phyloP scores from a whole-genome alignment of 2,888 invertebrate genomes.

The Hirtodrosophila trivittata region DNA sequence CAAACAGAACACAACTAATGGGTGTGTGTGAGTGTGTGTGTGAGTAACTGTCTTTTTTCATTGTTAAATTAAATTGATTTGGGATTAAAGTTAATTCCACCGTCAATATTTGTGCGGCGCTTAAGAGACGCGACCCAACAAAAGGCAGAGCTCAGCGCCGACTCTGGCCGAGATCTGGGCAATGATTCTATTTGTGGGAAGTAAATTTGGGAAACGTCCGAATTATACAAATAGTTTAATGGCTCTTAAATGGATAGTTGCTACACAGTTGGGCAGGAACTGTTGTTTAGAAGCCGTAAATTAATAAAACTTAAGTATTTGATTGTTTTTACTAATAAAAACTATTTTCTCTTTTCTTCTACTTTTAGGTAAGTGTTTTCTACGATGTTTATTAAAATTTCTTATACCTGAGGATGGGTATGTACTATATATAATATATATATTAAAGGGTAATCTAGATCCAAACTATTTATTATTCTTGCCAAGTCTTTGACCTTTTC shows the following conservation, averaged over 20 bases:
- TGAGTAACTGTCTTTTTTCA: constrained; percentile 15
- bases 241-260: constrained; percentile 33
- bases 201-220: no score
- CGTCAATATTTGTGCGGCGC: constrained; percentile 50
- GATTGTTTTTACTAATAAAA: constrained; percentile 33
- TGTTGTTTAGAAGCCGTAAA: constrained; percentile 24
- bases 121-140: background rate
- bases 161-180: constrained; percentile 4
- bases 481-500: no score
- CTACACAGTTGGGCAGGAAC: constrained; percentile 6
- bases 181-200: constrained; percentile 1
- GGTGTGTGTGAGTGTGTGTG: background rate
- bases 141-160: background rate
- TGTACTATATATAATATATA: constrained; percentile 15
- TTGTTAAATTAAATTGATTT: constrained; percentile 49
- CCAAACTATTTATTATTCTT: no score
- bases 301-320: constrained; percentile 10
- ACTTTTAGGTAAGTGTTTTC: constrained; percentile 59
- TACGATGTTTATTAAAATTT: background rate
- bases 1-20: constrained; percentile 2
- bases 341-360: constrained; percentile 25
- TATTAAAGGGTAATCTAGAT: no score
- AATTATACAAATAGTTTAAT: constrained; percentile 33
- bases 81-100: constrained; percentile 36
- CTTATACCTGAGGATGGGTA: constrained; percentile 30